phyloP scores from a whole-genome alignment of 2,113 vertebrate species.

The Platichthys flesus region DNA sequence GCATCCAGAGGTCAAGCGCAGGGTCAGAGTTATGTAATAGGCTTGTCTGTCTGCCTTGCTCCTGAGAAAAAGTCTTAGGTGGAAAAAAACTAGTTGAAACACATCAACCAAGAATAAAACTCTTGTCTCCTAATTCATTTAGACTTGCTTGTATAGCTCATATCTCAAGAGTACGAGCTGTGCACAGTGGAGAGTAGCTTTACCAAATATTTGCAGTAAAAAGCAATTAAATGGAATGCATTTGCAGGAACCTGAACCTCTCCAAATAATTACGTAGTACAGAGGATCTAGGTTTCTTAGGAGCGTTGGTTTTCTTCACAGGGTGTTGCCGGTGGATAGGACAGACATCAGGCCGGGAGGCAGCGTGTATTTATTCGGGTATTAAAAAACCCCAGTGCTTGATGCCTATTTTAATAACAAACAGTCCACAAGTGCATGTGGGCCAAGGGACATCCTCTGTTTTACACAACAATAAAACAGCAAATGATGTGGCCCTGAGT shows the following conservation, averaged over 20 bases:
- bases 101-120: conserved; percentile 16
- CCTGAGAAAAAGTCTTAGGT: background rate
- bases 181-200: conserved; percentile 38
- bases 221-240: conserved; percentile 78
- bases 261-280: conserved; percentile 69
- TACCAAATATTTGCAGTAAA: conserved; percentile 78
- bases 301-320: conserved; percentile 54
- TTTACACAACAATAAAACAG: conserved; percentile 55
- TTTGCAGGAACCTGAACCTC: conserved; percentile 77
- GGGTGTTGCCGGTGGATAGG: conserved; percentile 44
- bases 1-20: conserved; percentile 16
- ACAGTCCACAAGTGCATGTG: conserved; percentile 27
- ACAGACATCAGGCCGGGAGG: conserved; percentile 55
- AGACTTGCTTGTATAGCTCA: conserved; percentile 19
- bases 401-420: conserved; percentile 62
- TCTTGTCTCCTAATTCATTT: conserved; percentile 32
- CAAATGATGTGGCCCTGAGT: conserved; percentile 3
- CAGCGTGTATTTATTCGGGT: conserved; percentile 74
- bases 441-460: conserved; percentile 43
- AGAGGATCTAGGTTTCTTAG: conserved; percentile 57
- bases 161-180: conserved; percentile 29
- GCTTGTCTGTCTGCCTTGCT: background rate
- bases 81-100: background rate
- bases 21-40: conserved; percentile 32
- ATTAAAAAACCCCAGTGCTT: conserved; percentile 60